Conservation (phyloP, 2,888 invertebrate genomes). For the Campaea margaritaria region DNA sequence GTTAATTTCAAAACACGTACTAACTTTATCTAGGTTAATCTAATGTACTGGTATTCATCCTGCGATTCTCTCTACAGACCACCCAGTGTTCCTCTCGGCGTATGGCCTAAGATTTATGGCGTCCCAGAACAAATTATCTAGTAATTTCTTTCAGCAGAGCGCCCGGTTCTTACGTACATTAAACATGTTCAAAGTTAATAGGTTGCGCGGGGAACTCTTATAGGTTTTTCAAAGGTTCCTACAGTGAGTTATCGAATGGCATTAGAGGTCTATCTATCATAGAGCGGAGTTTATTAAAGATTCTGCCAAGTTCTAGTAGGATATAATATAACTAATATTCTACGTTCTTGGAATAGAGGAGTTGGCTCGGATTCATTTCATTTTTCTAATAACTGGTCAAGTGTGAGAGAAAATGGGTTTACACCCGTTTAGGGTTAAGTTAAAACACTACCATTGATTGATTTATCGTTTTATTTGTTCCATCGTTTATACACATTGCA, state of each 20-base stretch:
- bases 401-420: too few species aligned
- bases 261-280: constrained; percentile 9
- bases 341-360: too few species aligned
- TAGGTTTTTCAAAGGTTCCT: constrained; percentile 15
- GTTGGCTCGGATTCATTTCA: too few species aligned
- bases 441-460: too few species aligned
- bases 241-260: constrained; percentile 9
- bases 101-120: constrained; percentile 30
- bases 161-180: constrained; percentile 23
- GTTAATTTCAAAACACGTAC: not conserved
- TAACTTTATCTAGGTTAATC: constrained; percentile 13
- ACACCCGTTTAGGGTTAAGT: too few species aligned
- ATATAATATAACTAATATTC: too few species aligned
- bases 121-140: constrained; percentile 35
- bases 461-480: too few species aligned
- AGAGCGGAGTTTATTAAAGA: not conserved
- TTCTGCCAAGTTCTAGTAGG: too few species aligned
- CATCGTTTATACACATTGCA: too few species aligned
- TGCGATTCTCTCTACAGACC: constrained; percentile 16
- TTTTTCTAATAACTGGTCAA: too few species aligned
- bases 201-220: constrained; percentile 22
- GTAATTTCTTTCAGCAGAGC: constrained; percentile 31
- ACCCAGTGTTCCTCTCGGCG: constrained; percentile 22
- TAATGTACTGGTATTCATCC: constrained; percentile 2
- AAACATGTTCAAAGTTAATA: constrained; percentile 30